Base-by-base conservation (phyloP, 92 coral and sea anemone genomes). In the Metridium senile region DNA sequence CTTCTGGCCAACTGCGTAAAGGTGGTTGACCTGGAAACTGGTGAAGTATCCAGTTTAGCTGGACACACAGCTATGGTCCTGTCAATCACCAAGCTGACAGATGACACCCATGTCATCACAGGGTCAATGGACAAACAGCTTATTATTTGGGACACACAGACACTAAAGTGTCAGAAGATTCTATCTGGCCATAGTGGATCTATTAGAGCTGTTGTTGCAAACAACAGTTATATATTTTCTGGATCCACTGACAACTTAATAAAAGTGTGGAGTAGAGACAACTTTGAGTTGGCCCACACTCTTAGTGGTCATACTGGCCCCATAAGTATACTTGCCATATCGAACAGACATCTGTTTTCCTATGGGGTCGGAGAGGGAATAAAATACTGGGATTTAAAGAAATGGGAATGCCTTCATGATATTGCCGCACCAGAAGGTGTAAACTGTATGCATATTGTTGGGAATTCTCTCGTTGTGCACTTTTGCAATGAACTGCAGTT, bases 101-200 rank as follows among this genome's bases (percentile, higher is more conserved):
- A 73, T 26, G 86, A 85, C 47, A 8, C n/a, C 11, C 83, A 71
- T 57, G 89, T 95, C 39, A 75, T 87, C 27, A 89, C 97, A 26
- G 93, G 96, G n/a, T 89, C 99, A 2, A 93, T 89, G 81, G 99
- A 96, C 53, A 87, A 83, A 82, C 82, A 88, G 45, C 62, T 92
- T 25, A 77, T 92, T 66, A 82, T 89, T 16, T 96, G 99, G 97
- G 93, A 96, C 74, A 84, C 86, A 57, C 74, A 68, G 22, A 72
- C 90, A 10, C 62, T 87, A 56, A 92, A 89, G 81, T 86, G 93
- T 57, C 22, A 72, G 2, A 93, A 85, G 28, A 92, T 92, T 57
- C 87, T 96, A 1, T 73, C 91, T 13, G 97, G 90, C 11, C 99
- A 96, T 53, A 83, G 91, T 56, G 99, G 99, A 0, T 86, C 99